These are phyloP conservation scores for Bothrops jararaca DNA, from an alignment of 2,113 vertebrate species.

Conservation along the genomic window DNA sequence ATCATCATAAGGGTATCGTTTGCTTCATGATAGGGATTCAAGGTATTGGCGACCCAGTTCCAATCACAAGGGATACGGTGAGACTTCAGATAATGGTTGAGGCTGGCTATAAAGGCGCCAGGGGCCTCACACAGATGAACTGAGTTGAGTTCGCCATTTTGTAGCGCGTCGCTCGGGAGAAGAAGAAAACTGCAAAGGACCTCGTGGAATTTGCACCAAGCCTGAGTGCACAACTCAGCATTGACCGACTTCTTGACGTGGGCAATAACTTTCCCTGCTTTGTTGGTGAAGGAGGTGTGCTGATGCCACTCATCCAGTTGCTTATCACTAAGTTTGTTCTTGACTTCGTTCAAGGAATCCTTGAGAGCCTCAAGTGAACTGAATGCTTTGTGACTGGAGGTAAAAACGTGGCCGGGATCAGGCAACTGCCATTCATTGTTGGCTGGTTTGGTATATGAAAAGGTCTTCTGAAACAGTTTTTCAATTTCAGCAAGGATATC, in stretches of 20 bases:
- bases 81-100: conserved; percentile 89
- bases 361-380: conserved; percentile 78
- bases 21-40: conserved; percentile 91
- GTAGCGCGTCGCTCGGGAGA: conserved; percentile 77
- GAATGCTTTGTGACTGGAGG: conserved; percentile 64
- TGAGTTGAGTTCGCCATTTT: conserved; percentile 77
- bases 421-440: conserved; percentile 79
- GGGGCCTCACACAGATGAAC: conserved; percentile 93
- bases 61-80: conserved; percentile 78
- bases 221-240: conserved; percentile 93
- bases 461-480: conserved; percentile 80
- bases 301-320: conserved; percentile 91
- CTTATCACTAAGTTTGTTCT: conserved; percentile 90
- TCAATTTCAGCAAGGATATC: conserved; percentile 73
- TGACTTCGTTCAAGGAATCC: conserved; percentile 84
- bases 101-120: conserved; percentile 88
- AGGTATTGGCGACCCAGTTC: conserved; percentile 88
- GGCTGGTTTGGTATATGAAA: conserved; percentile 75
- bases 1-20: conserved; percentile 83
- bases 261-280: conserved; percentile 84
- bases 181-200: conserved; percentile 81
- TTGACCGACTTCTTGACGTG: conserved; percentile 78
- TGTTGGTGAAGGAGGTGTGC: conserved; percentile 91
- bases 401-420: conserved; percentile 70
- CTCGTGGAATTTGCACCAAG: conserved; percentile 94